Evolutionary conservation across 2,888 invertebrate species (phyloP), one percentile per base, ranked within the genome.

Genomic region (Drosophila infuscata): DNA sequence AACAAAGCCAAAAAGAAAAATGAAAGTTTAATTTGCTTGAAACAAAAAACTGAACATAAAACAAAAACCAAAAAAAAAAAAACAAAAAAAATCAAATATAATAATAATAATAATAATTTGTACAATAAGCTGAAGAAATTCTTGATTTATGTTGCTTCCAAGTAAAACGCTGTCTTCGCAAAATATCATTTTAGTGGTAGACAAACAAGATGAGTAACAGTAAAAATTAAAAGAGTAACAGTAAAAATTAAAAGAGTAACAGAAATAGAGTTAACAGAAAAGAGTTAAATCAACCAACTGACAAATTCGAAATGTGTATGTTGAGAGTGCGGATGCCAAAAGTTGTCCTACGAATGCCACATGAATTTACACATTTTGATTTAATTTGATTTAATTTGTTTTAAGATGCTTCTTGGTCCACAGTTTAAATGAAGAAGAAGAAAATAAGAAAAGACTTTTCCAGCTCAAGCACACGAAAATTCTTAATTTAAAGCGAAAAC

Each of bases 111-210:
- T 41, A 46, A 46, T 32, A 56, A 66, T 57, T 78, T 81, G 64
- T 84, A 71, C 48, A 70, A 73, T 72, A 62, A 79, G 49, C 58
- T 72, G 54, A 78, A 64, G 20, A 51, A 59, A 53, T 76, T 56
- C 61, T 74, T 65, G 35, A 68, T 78, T 78, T 78, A 61, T 76
- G 78, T 77, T 82, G 89, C 88, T 87, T 89, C 87, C 90, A 81
- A 72, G 74, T 82, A 74, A 83, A 83, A 85, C 85, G 87, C 84
- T 89, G 83, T 83, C 89, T 83, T 83, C 89, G 75, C 87, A 88
- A 74, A 86, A 56, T 57, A 78, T 83, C 60, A 71, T 79, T 83
- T 84, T 70, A 71, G 76, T 70, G 57, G 68, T 79, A 81, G 67
- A 71, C 52, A 62, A 65, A 41, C 36, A 30, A 43, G 49, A 41